These are phyloP conservation scores for Cheirogaleus medius DNA, from an alignment of 2,113 vertebrate species.

Conservation along the genomic window DNA sequence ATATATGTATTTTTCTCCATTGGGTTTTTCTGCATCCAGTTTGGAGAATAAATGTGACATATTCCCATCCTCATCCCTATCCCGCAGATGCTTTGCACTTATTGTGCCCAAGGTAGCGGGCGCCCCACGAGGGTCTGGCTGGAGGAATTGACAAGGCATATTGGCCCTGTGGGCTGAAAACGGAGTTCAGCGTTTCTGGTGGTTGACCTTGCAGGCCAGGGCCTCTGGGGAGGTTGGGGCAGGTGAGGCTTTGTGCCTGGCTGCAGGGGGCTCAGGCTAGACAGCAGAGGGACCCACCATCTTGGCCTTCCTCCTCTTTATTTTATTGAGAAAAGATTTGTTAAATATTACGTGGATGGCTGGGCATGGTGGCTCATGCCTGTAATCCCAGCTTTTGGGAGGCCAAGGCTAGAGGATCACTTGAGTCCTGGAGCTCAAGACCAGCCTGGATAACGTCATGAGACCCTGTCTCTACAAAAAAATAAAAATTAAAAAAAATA, in stretches of 20 bases:
- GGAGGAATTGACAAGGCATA: rapidly evolving
- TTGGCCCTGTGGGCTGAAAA: rapidly evolving
- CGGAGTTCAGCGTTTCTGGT: rapidly evolving
- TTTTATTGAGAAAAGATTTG: not conserved
- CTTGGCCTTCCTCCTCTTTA: not conserved
- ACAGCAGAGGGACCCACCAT: not conserved
- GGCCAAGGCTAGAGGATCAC: no score
- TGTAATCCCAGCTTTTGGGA: no score
- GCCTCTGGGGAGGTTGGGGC: not conserved
- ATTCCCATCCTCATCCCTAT: rapidly evolving
- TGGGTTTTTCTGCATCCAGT: not conserved
- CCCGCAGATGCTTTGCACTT: rapidly evolving
- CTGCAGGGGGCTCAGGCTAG: rapidly evolving
- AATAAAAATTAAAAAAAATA: no score
- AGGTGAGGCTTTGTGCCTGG: not conserved
- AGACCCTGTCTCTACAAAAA: no score
- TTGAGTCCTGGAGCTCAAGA: no score
- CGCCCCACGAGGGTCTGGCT: rapidly evolving
- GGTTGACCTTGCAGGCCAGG: not conserved
- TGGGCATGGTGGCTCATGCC: no score
- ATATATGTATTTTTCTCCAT: rapidly evolving
- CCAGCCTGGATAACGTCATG: no score
- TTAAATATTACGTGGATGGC: rapidly evolving
- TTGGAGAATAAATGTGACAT: not conserved
- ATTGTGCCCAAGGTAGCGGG: rapidly evolving